Base-by-base conservation (phyloP, 2,888 invertebrate genomes). In the Zootermopsis nevadensis region DNA sequence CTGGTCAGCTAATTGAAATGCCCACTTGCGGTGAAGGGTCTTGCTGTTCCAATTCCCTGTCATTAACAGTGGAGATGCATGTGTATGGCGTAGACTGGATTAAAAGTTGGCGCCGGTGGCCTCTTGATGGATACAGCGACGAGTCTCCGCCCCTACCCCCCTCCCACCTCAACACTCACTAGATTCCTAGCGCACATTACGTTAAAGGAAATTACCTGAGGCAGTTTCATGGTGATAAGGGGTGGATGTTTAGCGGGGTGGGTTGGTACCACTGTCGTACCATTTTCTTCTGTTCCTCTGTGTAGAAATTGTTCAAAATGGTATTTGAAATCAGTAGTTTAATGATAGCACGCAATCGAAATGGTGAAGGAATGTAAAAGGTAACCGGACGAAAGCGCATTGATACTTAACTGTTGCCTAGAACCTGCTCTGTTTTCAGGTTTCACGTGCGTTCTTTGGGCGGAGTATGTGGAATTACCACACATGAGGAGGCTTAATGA, bases 271-370 rank as follows among this genome's bases (percentile, higher is more conserved):
- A 74, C 35, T 74, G 74, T 74, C 74, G 74, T 42, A n/a, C 74
- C 74, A n/a, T 74, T 74, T 74, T 74, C n/a, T 33, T 69, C 69
- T n/a, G 12, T 19, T 69, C 33, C 10, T 79, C 31, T 42, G 24
- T 31, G 7, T 24, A 55, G 53, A 66, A 79, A 79, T 79, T 79
- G 79, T 66, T 66, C 60, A 35, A 66, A 60, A 79, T 60, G 60
- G 79, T 27, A 55, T 55, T 79, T 79, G 79, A 60, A 79, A 79
- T 66, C 27, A 24, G 79, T 79, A 79, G 66, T 79, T 79, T 38
- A 66, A 66, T 79, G 66, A 79, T 66, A 79, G 38, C 79, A 79
- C 79, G 79, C 79, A 60, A 79, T 66, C 27, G 24, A 15, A 60
- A 79, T 79, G 66, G 38, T 74, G 69, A 74, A 74, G 38, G 22